Percentiles rank a stretch among this genome's conserved stretches.
Evolutionary conservation across 2,888 invertebrate species (phyloP).

Genomic region (Drosophila borborema): DNA sequence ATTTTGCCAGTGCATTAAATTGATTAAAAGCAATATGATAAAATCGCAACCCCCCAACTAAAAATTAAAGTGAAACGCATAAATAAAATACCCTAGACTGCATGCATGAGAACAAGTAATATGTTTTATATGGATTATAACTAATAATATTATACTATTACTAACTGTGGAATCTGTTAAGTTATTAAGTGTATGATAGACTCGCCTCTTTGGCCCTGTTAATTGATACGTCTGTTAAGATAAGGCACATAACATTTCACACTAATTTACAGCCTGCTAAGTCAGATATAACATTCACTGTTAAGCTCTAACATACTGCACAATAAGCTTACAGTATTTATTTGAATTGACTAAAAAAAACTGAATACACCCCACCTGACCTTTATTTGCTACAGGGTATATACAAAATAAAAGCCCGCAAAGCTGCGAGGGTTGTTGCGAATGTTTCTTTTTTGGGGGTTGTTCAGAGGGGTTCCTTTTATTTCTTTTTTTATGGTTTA

Average conservation of each 20-base stretch:
- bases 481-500: slow-evolving; percentile 25
- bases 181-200: background rate
- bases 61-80: slow-evolving; percentile 13
- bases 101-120: background rate
- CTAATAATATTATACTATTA: too few species aligned
- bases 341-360: too few species aligned
- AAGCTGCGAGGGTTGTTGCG: slow-evolving; percentile 37
- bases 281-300: background rate
- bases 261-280: background rate
- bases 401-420: background rate
- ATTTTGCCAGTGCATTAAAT: slow-evolving; percentile 75
- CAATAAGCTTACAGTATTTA: too few species aligned
- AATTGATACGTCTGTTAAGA: background rate
- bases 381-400: slow-evolving; percentile 26
- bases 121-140: background rate
- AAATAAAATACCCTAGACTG: slow-evolving; percentile 20
- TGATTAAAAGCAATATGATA: slow-evolving; percentile 72
- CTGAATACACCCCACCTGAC: background rate
- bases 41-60: slow-evolving; percentile 74
- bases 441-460: slow-evolving; percentile 19
- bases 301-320: background rate
- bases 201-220: background rate
- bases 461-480: slow-evolving; percentile 9
- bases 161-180: too few species aligned
- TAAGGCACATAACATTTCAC: background rate